phyloP scores from a whole-genome alignment of 2,797 vertebrate genomes.

The Tinamus major region DNA sequence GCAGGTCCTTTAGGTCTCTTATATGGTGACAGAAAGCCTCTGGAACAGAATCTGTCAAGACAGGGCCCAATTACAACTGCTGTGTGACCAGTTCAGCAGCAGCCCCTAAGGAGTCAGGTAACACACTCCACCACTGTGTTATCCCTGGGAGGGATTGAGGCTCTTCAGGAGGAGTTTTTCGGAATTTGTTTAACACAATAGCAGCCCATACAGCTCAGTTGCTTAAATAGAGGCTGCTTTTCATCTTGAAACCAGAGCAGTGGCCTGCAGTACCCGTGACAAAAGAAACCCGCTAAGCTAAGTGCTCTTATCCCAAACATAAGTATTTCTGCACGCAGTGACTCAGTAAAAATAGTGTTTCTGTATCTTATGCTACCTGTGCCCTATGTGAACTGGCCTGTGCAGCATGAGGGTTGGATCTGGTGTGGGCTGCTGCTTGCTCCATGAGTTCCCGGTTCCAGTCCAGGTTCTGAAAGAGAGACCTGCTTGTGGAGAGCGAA shows the following conservation, averaged over 20 bases:
- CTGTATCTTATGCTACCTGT: accelerated
- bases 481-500: neutral
- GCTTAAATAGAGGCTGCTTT: neutral
- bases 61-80: neutral
- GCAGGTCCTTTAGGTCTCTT: neutral
- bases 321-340: neutral
- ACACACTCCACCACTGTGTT: neutral
- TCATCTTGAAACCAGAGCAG: neutral
- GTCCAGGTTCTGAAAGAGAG: neutral
- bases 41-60: neutral
- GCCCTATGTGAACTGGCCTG: accelerated
- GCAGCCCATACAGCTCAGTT: neutral
- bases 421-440: neutral
- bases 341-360: accelerated
- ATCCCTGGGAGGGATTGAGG: accelerated
- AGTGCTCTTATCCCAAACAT: neutral
- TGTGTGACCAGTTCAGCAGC: accelerated
- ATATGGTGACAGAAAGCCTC: neutral
- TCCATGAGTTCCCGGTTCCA: neutral
- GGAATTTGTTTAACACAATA: too few relatives aligned
- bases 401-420: neutral
- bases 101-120: accelerated
- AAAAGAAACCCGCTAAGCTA: neutral
- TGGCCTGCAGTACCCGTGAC: neutral
- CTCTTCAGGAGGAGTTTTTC: neutral